A percentile compares a stretch with the other conserved stretches of the same genome.
These are phyloP conservation scores for Crocidura indochinensis DNA, from an alignment of 2,797 vertebrate genomes.

Conservation along the genomic window DNA sequence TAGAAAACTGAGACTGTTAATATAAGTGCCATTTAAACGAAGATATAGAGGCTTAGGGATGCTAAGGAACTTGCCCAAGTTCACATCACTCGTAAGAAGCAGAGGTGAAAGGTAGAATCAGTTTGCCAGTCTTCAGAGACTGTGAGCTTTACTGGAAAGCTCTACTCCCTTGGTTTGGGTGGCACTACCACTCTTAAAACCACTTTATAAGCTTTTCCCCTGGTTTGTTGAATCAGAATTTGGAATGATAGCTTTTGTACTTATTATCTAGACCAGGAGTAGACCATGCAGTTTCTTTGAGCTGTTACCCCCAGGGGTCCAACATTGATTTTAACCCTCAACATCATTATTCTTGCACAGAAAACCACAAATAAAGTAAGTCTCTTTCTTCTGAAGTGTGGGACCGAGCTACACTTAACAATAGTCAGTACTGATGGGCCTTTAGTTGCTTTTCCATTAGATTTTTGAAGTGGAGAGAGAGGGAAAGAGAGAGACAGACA, in stretches of 20 bases:
- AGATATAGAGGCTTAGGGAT: background rate
- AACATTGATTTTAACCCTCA: background rate
- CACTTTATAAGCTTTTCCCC: background rate
- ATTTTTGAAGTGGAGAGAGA: too few relatives aligned
- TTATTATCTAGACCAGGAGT: conserved; percentile 34
- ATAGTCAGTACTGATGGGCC: background rate
- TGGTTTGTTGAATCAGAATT: conserved; percentile 40
- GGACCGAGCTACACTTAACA: background rate
- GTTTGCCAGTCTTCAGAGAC: conserved; percentile 11
- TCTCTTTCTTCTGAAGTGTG: background rate
- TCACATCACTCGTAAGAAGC: conserved; percentile 2
- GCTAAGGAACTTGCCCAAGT: conserved; percentile 4
- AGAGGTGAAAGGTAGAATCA: background rate
- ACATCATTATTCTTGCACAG: background rate
- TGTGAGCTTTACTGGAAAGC: background rate
- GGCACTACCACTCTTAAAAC: background rate
- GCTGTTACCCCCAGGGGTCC: background rate
- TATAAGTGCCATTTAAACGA: conserved; percentile 10
- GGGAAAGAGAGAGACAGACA: too few relatives aligned
- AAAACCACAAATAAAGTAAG: background rate
- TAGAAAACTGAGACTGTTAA: conserved; percentile 9
- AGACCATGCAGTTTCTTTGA: background rate
- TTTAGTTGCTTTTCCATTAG: background rate
- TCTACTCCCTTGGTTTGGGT: background rate
- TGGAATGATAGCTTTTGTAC: background rate